Base-by-base conservation (phyloP, 2,888 invertebrate species). In the Operophtera brumata region DNA sequence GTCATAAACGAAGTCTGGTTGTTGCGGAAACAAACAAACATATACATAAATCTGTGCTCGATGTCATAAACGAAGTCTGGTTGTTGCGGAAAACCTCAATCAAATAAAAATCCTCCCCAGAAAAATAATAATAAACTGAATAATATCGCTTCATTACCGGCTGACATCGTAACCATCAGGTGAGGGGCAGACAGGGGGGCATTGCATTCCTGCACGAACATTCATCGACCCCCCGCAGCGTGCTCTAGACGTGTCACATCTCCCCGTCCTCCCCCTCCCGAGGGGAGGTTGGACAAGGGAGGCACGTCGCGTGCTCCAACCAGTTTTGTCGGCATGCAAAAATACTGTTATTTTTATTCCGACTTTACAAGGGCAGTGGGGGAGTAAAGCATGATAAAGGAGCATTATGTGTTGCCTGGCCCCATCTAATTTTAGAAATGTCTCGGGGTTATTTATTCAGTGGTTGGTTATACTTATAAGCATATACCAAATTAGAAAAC, bases 281-380 rank as follows among this genome's bases (percentile, higher is more conserved):
- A 13, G 55, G 58, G 25, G 12, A n/a, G 25, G 10, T 25, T 1
- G 46, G 13, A 43, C 57, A 20, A 13, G 32, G 26, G 8, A 30
- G 60, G 54, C 57, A 64, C 58, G 70, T 76, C 71, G 78, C 79
- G 78, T 78, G 80, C 70, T 70, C 52, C 67, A 69, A 59, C 69
- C 72, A 65, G 73, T 78, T 78, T 78, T 73, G 79, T 70, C 76
- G 79, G 73, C 80, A 86, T 86, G 86, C 83, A 87, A 88, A 89
- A 80, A 86, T 84, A 78, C 78, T 81, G 81, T 84, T 85, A 84
- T 82, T 86, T 82, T 85, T 84, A 84, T 82, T 82, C 70, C 60
- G 70, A 82, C 80, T 83, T 82, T 75, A 84, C 87, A 86, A 88
- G 88, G 87, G 84, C 86, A 89, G 80, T 83, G 77, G 82, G 81